Conservation (phyloP, 2,113 vertebrate species). For the Ifrita kowaldi region DNA sequence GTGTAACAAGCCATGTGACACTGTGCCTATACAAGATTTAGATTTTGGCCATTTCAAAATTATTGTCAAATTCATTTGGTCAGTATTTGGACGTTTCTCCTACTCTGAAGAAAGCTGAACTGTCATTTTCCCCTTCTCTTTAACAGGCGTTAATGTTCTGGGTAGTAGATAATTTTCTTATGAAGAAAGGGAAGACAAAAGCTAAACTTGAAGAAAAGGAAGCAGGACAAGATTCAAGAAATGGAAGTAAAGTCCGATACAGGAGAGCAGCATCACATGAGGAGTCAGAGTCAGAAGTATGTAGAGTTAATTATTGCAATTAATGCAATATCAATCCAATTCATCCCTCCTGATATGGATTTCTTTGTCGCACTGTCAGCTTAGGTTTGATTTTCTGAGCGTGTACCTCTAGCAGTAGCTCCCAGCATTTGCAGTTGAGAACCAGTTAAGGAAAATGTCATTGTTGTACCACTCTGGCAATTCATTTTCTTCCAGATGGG, state of each 20-base stretch:
- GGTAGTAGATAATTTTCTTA: constrained; percentile 98
- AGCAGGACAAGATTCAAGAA: constrained; percentile 83
- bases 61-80: not conserved
- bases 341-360: not conserved
- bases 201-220: constrained; percentile 94
- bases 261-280: constrained; percentile 93
- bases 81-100: not conserved
- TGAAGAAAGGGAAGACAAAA: constrained; percentile 99
- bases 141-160: constrained; percentile 94
- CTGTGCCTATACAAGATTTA: not conserved
- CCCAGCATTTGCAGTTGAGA: not conserved
- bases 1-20: not conserved
- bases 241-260: constrained; percentile 92
- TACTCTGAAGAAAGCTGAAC: not conserved
- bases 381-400: not conserved
- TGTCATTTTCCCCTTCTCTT: not conserved
- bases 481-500: not conserved
- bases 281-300: constrained; percentile 95
- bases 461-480: not conserved
- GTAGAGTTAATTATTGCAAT: not conserved
- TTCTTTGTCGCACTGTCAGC: not conserved
- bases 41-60: not conserved
- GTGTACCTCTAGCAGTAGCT: not conserved
- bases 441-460: not conserved
- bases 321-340: not conserved